Base-by-base conservation (phyloP, 2,888 invertebrate species). In the Sesia bembeciformis region DNA sequence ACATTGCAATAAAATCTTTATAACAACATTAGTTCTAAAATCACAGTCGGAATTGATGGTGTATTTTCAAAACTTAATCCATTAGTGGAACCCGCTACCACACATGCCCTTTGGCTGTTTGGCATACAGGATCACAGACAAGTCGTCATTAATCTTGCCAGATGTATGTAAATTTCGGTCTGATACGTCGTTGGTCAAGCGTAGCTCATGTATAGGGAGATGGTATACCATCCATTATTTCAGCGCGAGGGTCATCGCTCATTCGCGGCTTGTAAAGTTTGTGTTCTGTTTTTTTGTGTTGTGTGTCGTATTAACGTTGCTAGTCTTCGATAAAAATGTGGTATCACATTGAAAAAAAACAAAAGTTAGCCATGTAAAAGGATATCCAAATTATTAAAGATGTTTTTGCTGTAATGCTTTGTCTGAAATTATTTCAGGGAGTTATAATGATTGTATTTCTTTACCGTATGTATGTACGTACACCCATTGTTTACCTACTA, bases 151-250 rank as follows among this genome's bases (percentile, higher is more conserved):
- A 84, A 84, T 84, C 84, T 82, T 70, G 58, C 57, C 64, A 68
- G 67, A 73, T 80, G 73, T 72, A 80, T 81, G 83, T 76, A 84
- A 82, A 83, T 83, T 81, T 76, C 65, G 72, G 66, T 62, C 76
- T 78, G 81, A 81, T 80, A 81, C 79, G 80, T 80, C 74, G 78
- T 70, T 68, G 80, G 81, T 80, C 81, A 76, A 77, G 70, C 64
- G 63, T 56, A 59, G 57, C 55, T 54, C 53, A 57, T 58, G 53
- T 59, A 60, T 54, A 54, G 46, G 52, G 58, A 56, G 61, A 58
- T 54, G 60, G 53, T 7, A 56, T 58, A 58, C 61, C 65, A 69
- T 71, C 71, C 67, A 72, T 75, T 74, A 73, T 67, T 66, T 64
- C 60, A 58, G 60, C 62, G 64, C 60, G 61, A 54, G 53, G 62